Evolutionary conservation across 1,140 invertebrate genomes (phyloP).

Genomic region (Solenopsis invicta): DNA sequence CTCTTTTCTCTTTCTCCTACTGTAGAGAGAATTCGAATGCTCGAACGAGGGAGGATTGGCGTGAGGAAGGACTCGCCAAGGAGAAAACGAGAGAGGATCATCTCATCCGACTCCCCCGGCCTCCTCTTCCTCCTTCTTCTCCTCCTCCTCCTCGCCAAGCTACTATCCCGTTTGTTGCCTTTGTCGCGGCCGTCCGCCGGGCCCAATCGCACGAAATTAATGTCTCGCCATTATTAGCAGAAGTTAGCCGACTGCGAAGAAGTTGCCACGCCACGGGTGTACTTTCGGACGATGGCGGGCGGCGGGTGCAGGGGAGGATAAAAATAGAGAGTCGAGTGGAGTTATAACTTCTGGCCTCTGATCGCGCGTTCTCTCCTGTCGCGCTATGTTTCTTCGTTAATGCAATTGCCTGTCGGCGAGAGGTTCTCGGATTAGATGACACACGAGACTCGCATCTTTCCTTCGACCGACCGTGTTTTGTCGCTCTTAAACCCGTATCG

Average conservation of each 20-base stretch:
- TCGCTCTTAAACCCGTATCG: conserved; percentile 34
- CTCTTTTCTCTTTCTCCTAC: not conserved
- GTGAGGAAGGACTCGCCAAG: conserved; percentile 8
- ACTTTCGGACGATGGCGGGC: conserved; percentile 14
- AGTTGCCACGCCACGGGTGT: conserved; percentile 54
- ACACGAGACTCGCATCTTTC: conserved; percentile 67
- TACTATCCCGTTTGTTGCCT: conserved; percentile 39
- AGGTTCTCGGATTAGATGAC: conserved; percentile 69
- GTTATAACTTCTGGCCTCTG: conserved; percentile 67
- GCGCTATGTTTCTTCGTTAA: conserved; percentile 84
- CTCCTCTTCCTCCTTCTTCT: conserved; percentile 28
- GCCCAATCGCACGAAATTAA: conserved; percentile 85
- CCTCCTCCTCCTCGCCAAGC: conserved; percentile 39
- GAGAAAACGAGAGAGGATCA: conserved; percentile 60
- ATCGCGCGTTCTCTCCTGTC: conserved; percentile 55
- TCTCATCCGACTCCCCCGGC: conserved; percentile 40
- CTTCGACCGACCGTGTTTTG: conserved; percentile 20
- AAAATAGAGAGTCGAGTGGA: conserved; percentile 64
- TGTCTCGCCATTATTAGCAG: conserved; percentile 84
- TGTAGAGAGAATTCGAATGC: conserved; percentile 69
- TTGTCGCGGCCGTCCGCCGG: conserved; percentile 78
- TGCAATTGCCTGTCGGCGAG: conserved; percentile 71
- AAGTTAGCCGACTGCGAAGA: conserved; percentile 82
- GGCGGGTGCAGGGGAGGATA: conserved; percentile 12
- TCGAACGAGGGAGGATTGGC: conserved; percentile 33